phyloP scores from a whole-genome alignment of 2,113 vertebrate genomes.

The Melierax canorus region DNA sequence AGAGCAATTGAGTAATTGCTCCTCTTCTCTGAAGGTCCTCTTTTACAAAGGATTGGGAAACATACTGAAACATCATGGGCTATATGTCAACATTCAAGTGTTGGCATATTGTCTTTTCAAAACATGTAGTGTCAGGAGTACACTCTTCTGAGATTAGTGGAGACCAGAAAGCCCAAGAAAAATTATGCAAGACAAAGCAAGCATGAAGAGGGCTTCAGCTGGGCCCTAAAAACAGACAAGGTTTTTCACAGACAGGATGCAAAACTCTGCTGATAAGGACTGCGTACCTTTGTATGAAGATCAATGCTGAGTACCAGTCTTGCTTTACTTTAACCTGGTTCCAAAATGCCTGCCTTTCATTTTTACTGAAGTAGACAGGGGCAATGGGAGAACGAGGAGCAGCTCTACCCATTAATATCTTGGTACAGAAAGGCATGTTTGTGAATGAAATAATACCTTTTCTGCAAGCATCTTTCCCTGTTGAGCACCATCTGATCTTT shows the following conservation, averaged over 20 bases:
- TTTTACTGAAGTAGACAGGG: background rate
- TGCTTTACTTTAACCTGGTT: background rate
- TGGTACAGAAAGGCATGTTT: background rate
- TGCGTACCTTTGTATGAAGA: background rate
- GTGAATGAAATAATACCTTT: background rate
- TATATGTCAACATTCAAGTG: background rate
- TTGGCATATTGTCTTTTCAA: background rate
- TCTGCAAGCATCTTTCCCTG: background rate
- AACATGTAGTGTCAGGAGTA: background rate
- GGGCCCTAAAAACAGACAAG: background rate
- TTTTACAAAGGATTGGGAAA: background rate
- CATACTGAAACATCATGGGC: background rate
- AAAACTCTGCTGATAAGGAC: background rate
- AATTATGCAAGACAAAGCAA: background rate
- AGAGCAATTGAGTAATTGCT: background rate
- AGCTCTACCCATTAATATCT: background rate
- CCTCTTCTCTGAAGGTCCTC: background rate
- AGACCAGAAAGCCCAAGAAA: background rate
- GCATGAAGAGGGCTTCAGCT: background rate
- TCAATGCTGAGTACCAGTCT: background rate
- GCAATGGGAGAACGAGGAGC: background rate
- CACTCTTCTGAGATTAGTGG: background rate
- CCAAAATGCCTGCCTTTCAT: background rate
- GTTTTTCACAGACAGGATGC: background rate
- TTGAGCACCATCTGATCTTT: background rate